Conservation (phyloP, 1,140 invertebrate species). For the Zeugodacus cucurbitae region DNA sequence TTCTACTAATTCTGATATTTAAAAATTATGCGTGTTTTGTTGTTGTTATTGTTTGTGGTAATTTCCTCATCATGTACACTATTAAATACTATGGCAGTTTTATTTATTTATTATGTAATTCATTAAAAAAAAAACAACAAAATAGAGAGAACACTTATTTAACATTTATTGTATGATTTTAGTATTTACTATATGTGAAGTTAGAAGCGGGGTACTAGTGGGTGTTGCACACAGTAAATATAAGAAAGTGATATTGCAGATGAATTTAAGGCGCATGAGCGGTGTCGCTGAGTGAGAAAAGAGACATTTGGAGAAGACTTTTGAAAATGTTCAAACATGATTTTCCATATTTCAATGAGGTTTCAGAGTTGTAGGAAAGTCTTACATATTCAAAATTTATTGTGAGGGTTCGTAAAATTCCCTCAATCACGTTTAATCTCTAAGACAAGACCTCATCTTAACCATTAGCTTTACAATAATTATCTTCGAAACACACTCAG, state of each 20-base stretch:
- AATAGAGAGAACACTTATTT: background rate
- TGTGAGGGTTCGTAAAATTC: too few species aligned
- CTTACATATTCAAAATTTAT: too few species aligned
- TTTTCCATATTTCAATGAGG: too few species aligned
- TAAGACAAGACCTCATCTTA: too few species aligned
- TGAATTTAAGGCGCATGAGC: too few species aligned
- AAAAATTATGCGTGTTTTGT: conserved; percentile 41
- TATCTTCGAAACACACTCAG: too few species aligned
- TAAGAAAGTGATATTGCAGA: background rate
- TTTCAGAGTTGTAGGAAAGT: too few species aligned
- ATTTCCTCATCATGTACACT: background rate
- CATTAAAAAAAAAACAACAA: background rate
- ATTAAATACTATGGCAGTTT: conserved; percentile 41
- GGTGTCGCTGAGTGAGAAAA: too few species aligned
- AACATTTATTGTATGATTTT: background rate
- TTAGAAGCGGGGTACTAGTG: background rate
- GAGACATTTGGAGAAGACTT: too few species aligned
- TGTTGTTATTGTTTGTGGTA: conserved; percentile 36
- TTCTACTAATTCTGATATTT: conserved; percentile 43
- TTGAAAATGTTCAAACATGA: too few species aligned
- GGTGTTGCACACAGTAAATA: background rate
- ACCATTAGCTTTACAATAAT: too few species aligned
- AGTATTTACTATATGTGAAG: background rate
- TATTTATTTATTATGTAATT: conserved; percentile 27
- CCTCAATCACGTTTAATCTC: too few species aligned